These are phyloP conservation scores for Arvicanthis niloticus DNA, from an alignment of 2,113 vertebrate species.

Conservation along the genomic window DNA sequence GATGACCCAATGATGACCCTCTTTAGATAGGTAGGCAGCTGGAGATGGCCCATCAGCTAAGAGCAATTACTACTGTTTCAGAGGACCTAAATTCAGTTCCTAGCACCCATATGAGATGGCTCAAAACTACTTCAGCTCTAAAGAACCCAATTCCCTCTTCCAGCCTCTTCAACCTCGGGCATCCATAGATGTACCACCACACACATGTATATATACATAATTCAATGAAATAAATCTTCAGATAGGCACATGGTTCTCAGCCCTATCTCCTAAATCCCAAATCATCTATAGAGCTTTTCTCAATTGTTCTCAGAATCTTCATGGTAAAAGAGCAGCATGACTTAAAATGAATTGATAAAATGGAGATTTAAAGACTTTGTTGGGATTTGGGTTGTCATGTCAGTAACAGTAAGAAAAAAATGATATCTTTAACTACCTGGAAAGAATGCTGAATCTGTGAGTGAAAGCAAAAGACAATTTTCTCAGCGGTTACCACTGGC, in stretches of 20 bases:
- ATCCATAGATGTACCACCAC: background rate
- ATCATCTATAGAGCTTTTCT: slow-evolving; percentile 28
- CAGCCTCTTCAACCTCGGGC: background rate
- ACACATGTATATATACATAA: background rate
- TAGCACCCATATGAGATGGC: background rate
- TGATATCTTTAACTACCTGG: background rate
- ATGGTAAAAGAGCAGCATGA: background rate
- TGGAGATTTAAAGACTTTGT: background rate
- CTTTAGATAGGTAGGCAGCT: background rate
- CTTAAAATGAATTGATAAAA: slow-evolving; percentile 10
- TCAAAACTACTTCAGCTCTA: background rate
- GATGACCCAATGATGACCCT: background rate
- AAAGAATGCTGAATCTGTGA: background rate
- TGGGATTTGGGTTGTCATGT: background rate
- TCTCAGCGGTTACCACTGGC: too few relatives aligned
- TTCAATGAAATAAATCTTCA: background rate
- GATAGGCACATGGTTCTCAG: background rate
- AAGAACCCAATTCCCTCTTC: background rate
- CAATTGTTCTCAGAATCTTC: slow-evolving; percentile 16
- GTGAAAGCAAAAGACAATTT: background rate
- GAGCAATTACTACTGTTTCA: background rate
- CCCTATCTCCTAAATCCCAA: background rate
- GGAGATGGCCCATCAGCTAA: background rate
- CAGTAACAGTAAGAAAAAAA: background rate
- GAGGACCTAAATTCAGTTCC: background rate